phyloP scores from a whole-genome alignment of 1,140 invertebrate species.

The Venturia canescens region DNA sequence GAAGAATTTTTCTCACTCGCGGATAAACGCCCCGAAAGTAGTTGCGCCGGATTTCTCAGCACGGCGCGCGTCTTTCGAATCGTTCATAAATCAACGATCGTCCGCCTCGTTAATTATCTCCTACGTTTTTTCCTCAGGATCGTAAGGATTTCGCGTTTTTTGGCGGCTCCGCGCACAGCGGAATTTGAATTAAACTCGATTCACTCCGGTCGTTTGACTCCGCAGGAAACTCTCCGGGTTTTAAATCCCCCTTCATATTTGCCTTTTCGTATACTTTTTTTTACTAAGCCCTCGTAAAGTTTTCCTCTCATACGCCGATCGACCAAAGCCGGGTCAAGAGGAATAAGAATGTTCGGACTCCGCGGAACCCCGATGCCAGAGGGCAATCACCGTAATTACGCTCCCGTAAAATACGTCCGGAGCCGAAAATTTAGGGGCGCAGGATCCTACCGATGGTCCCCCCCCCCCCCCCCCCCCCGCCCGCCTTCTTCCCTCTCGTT shows the following conservation, averaged over 20 bases:
- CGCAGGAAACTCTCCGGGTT: not conserved
- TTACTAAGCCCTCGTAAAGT: slow-evolving; percentile 25
- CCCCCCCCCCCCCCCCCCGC: too few relatives aligned
- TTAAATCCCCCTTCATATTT: not conserved
- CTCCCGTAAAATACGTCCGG: slow-evolving; percentile 46
- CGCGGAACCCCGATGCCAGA: slow-evolving; percentile 10
- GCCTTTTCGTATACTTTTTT: not conserved
- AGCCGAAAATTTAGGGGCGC: slow-evolving; percentile 32
- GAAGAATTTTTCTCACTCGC: too few relatives aligned
- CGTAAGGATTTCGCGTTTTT: too few relatives aligned
- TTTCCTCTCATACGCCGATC: not conserved
- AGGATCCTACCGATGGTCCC: not conserved
- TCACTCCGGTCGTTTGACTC: not conserved
- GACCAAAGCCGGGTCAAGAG: slow-evolving; percentile 26
- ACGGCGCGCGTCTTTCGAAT: too few relatives aligned
- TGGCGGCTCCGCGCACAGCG: too few relatives aligned
- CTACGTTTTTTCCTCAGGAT: too few relatives aligned
- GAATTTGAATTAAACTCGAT: not conserved
- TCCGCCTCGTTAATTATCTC: too few relatives aligned
- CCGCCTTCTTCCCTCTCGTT: slow-evolving; percentile 8
- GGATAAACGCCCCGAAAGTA: too few relatives aligned
- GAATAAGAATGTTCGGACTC: not conserved
- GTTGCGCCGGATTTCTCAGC: too few relatives aligned
- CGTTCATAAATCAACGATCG: too few relatives aligned
- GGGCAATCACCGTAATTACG: slow-evolving; percentile 46